Evolutionary conservation across 37 sponge, comb jelly and placozoan genomes (phyloP).

Genomic region (Amphimedon queenslandica): DNA sequence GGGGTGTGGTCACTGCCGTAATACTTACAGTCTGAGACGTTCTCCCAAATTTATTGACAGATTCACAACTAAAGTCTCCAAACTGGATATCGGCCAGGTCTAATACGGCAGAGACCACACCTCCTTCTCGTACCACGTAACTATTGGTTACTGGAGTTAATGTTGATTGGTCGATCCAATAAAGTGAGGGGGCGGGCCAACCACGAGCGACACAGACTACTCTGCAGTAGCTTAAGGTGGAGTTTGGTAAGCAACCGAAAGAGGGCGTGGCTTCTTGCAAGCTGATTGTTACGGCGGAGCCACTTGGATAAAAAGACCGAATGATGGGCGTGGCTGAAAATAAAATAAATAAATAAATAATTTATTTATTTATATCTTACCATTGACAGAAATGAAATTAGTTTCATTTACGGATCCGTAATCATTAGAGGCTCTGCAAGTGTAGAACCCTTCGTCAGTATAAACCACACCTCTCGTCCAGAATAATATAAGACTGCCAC

Average conservation of each 20-base stretch:
- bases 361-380: not conserved
- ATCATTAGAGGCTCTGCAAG: slow-evolving; percentile 1
- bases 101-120: not conserved
- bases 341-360: not conserved
- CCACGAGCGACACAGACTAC: slow-evolving; percentile 28
- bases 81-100: not conserved
- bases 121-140: not conserved
- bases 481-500: not conserved
- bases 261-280: not conserved
- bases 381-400: not conserved
- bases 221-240: not conserved
- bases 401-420: not conserved
- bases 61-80: not conserved
- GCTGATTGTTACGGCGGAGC: not conserved
- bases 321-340: not conserved
- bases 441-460: slow-evolving; percentile 20
- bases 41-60: not conserved
- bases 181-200: slow-evolving; percentile 22
- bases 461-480: slow-evolving; percentile 14
- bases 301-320: not conserved
- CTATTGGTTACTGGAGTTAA: not conserved
- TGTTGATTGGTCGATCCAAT: slow-evolving; percentile 6
- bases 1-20: not conserved
- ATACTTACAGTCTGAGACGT: not conserved
- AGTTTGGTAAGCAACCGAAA: not conserved